Evolutionary conservation across 2,113 vertebrate genomes (phyloP).

Genomic region (Peromyscus californicus): DNA sequence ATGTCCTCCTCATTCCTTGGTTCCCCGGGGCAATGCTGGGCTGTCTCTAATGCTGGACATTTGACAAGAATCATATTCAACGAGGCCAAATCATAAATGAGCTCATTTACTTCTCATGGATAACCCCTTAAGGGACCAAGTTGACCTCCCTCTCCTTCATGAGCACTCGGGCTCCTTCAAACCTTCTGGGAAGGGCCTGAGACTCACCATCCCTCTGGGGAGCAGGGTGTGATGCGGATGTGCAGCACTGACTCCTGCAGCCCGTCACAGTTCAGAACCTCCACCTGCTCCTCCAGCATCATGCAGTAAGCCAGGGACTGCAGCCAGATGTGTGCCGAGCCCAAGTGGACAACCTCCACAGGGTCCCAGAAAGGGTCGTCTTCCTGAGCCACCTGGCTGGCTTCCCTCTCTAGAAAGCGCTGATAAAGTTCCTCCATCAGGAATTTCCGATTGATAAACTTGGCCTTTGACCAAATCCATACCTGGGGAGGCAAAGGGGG

Average conservation of each 20-base stretch:
- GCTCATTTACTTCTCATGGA: neutral
- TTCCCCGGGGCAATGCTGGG: neutral
- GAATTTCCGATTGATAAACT: constrained; percentile 95
- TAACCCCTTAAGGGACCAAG: neutral
- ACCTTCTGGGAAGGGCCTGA: neutral
- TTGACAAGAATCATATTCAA: neutral
- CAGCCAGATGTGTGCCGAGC: constrained; percentile 94
- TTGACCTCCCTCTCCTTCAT: neutral
- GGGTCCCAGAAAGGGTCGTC: constrained; percentile 95
- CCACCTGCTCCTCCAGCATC: constrained; percentile 91
- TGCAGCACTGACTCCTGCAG: constrained; percentile 91
- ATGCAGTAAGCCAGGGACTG: constrained; percentile 92
- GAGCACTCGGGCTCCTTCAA: neutral
- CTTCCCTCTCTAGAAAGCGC: constrained; percentile 86
- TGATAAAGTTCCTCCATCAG: constrained; percentile 95
- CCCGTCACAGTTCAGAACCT: constrained; percentile 92
- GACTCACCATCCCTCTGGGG: constrained; percentile 88
- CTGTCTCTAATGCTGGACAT: neutral
- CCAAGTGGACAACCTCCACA: constrained; percentile 90
- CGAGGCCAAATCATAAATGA: neutral
- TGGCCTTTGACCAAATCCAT: constrained; percentile 95
- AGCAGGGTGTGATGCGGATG: constrained; percentile 89
- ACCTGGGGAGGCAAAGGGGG: constrained; percentile 86
- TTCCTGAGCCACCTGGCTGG: constrained; percentile 67
- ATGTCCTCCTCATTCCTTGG: neutral